A percentile compares a stretch with the other conserved stretches of the same genome.
Evolutionary conservation across 2,888 invertebrate species (phyloP).

Genomic region (Alcis repandata): DNA sequence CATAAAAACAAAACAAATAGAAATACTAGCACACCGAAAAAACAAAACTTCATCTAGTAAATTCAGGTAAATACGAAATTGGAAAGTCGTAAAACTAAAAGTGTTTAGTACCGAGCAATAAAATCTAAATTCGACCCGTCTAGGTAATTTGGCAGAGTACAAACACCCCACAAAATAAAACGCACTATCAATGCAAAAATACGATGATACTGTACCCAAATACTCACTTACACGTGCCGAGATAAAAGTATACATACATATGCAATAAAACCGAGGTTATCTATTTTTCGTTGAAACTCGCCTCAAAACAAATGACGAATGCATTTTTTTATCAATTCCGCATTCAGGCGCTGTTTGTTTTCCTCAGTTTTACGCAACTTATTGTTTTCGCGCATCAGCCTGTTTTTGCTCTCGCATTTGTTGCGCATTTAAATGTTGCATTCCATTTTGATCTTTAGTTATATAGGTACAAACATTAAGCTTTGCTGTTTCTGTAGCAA

Average conservation of each 20-base stretch:
- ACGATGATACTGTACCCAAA: conserved; percentile 27
- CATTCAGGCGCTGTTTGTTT: conserved; percentile 27
- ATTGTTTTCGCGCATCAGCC: conserved; percentile 1
- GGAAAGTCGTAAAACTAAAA: not conserved
- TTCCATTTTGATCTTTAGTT: not conserved
- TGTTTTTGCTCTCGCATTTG: not conserved
- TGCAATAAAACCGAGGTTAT: conserved; percentile 53
- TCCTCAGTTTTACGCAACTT: conserved; percentile 23
- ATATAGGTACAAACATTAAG: too few relatives aligned
- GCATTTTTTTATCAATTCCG: conserved; percentile 60
- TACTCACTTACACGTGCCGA: conserved; percentile 64
- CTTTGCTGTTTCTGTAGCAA: too few relatives aligned
- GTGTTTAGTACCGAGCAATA: too few relatives aligned
- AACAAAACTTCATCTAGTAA: too few relatives aligned
- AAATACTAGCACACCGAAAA: too few relatives aligned
- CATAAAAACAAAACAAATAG: too few relatives aligned
- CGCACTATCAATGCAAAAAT: conserved; percentile 20
- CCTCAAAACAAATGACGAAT: conserved; percentile 70
- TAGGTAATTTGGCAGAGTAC: not conserved
- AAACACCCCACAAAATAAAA: not conserved
- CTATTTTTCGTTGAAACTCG: conserved; percentile 54
- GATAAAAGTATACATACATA: conserved; percentile 46
- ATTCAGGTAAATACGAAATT: too few relatives aligned
- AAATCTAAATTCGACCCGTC: not conserved
- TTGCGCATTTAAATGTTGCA: not conserved